These are phyloP conservation scores for Junco hyemalis DNA, from an alignment of 2,113 vertebrate species.

Conservation along the genomic window DNA sequence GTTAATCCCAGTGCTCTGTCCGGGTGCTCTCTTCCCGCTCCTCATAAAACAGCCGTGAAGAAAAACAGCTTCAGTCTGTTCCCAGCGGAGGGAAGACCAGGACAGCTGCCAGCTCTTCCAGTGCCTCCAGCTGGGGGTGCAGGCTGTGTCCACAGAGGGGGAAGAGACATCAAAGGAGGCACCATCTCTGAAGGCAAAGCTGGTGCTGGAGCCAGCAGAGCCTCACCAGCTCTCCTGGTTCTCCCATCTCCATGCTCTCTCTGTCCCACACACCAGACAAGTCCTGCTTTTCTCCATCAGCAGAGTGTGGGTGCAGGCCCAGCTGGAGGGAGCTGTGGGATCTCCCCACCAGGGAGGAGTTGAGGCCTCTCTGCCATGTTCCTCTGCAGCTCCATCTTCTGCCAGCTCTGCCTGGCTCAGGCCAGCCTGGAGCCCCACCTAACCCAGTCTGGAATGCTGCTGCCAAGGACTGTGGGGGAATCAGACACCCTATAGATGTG, in stretches of 20 bases:
- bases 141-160: neutral
- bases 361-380: rapidly evolving
- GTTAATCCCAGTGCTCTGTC: neutral
- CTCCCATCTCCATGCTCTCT: neutral
- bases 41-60: neutral
- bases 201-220: neutral
- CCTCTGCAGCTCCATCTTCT: neutral
- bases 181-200: neutral
- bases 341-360: neutral
- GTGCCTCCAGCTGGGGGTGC: neutral
- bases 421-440: neutral
- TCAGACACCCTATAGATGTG: neutral
- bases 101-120: neutral
- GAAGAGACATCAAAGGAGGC: neutral
- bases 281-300: neutral
- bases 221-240: neutral
- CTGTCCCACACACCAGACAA: neutral
- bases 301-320: neutral
- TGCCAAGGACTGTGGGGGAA: neutral
- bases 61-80: neutral
- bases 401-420: neutral
- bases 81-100: neutral
- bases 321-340: neutral
- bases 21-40: neutral
- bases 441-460: neutral